Evolutionary conservation across 2,797 vertebrate species (phyloP).

Genomic region (Acomys russatus): DNA sequence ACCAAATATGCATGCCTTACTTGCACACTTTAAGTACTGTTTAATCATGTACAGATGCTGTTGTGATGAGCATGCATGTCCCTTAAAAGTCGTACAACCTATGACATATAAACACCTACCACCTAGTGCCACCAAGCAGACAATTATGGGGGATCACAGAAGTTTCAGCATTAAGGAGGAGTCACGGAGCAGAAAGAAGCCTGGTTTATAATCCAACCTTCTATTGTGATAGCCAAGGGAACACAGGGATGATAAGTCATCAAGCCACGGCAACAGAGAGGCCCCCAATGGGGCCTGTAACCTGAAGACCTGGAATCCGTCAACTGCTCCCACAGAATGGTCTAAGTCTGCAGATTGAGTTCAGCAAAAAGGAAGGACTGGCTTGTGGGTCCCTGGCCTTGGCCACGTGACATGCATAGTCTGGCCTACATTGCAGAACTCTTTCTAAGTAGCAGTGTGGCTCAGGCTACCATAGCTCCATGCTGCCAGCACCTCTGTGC

Average conservation of each 20-base stretch:
- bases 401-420: background rate
- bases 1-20: background rate
- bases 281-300: no score
- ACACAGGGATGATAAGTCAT: background rate
- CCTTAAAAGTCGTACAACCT: background rate
- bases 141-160: background rate
- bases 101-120: background rate
- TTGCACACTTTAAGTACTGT: background rate
- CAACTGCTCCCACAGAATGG: background rate
- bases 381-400: background rate
- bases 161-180: background rate
- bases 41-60: background rate
- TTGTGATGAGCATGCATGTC: background rate
- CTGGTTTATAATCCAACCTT: background rate
- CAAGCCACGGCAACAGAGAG: background rate
- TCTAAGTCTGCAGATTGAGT: background rate
- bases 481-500: background rate
- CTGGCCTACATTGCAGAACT: background rate
- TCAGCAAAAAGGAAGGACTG: background rate
- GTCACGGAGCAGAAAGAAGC: background rate
- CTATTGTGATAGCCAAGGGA: background rate
- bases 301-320: background rate
- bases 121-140: background rate
- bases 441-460: background rate
- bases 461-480: background rate